Evolutionary conservation across 2,888 invertebrate species (phyloP), one percentile per base, ranked within the genome.

Genomic region (Iselma pallidipennis): DNA sequence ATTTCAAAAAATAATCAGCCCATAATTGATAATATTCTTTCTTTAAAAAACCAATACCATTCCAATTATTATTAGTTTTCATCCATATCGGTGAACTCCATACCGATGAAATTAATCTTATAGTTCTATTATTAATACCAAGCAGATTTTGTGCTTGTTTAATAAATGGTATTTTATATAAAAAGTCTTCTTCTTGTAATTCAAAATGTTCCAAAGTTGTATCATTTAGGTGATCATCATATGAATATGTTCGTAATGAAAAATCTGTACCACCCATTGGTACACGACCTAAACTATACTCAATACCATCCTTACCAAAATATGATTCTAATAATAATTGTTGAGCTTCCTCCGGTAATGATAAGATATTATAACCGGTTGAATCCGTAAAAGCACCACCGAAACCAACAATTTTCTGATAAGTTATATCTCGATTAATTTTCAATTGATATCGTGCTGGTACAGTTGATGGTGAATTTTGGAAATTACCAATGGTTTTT

Each of bases 191-290:
- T 0, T 76, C 56, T 1, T 88, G 82, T 1, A 94, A 81, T 0
- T 85, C 81, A 78, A 91, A 95, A 69, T 86, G 83, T 3, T 82
- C 74, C n/a, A 96, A 82, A 0, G 82, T 77, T 71, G 78, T 76
- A 0, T 85, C 84, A 42, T 57, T 58, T 72, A 90, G 89, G 76
- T 92, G 83, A 57, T 74, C 75, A 74, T 91, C 90, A 77, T 94
- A 94, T 0, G 94, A 89, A 83, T 96, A 96, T 0, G 87, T 83
- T 50, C 85, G 86, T 0, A 88, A 87, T 0, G 96, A 96, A 79
- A 95, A 96, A 81, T 96, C 96, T 52, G 88, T 87, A 5, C 95
- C 94, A 1, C 88, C 96, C 63, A 96, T 92, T 0, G 96, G 91
- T 12, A 94, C 59, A 45, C 59, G 59, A 57, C 62, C 53, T 63